A percentile compares a stretch with the other conserved stretches of the same genome.
These are phyloP conservation scores for Platerodrilus igneus DNA, from an alignment of 2,888 invertebrate genomes.

Conservation along the genomic window DNA sequence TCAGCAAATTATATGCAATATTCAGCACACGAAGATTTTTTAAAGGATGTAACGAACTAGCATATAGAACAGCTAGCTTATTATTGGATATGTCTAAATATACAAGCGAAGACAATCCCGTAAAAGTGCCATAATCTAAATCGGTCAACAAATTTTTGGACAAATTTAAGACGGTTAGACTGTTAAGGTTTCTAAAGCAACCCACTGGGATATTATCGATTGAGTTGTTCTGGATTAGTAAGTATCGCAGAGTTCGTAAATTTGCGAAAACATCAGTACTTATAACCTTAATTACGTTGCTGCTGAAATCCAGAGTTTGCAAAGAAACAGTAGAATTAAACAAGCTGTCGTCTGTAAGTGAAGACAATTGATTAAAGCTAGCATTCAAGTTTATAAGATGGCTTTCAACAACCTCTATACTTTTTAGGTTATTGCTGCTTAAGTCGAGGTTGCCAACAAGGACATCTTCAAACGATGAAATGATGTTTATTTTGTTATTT, in stretches of 20 bases:
- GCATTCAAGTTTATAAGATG: constrained; percentile 5
- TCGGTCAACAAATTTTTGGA: constrained; percentile 8
- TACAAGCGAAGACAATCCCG: constrained; percentile 4
- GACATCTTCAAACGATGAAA: background rate
- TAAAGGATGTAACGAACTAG: constrained; percentile 14
- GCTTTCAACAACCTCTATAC: background rate
- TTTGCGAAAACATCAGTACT: constrained; percentile 3
- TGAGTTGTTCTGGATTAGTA: constrained; percentile 9
- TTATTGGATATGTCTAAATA: constrained; percentile 13
- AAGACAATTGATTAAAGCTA: constrained; percentile 7
- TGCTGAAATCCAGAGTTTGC: constrained; percentile 1
- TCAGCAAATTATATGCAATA: constrained; percentile 15
- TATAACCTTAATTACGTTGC: constrained; percentile 2
- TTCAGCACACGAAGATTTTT: constrained; percentile 6
- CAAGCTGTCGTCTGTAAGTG: background rate
- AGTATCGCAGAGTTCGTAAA: background rate
- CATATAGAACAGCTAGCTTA: constrained; percentile 3
- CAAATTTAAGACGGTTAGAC: constrained; percentile 7
- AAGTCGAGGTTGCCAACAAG: background rate
- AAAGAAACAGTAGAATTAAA: background rate
- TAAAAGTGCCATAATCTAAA: constrained; percentile 15
- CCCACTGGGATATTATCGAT: constrained; percentile 10
- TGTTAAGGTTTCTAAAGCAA: constrained; percentile 4
- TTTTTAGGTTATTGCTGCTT: background rate
- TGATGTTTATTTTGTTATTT: background rate